Percentiles rank a stretch among this genome's conserved stretches.
phyloP scores from a whole-genome alignment of 2,113 vertebrate species.

The Macrotus californicus region DNA sequence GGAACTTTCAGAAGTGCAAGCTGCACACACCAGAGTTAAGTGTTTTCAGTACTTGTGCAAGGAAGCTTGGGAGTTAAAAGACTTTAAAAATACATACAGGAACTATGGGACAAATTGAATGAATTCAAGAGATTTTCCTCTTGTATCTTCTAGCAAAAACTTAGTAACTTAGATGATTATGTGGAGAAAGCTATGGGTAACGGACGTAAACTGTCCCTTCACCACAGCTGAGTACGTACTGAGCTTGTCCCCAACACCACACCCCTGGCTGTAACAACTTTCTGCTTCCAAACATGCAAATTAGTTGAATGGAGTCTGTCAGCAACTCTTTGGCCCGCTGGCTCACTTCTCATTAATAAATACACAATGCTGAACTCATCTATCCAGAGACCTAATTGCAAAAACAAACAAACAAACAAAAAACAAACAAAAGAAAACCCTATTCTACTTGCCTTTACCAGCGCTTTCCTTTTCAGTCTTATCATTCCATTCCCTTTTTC shows the following conservation, averaged over 20 bases:
- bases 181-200: neutral
- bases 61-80: neutral
- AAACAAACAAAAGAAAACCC: neutral
- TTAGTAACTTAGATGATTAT: neutral
- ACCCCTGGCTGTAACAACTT: neutral
- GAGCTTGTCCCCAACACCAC: neutral
- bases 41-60: neutral
- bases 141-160: neutral
- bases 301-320: neutral
- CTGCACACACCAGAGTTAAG: neutral
- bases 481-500: neutral
- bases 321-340: neutral
- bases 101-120: neutral
- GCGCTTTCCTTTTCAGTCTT: neutral
- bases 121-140: neutral
- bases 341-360: neutral
- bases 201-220: neutral
- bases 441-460: neutral
- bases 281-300: neutral
- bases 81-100: neutral
- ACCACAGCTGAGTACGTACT: neutral
- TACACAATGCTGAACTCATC: neutral
- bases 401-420: neutral
- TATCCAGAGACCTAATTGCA: neutral
- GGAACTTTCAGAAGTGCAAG: neutral